phyloP scores from a whole-genome alignment of 2,113 vertebrate genomes.

The Ophthalmolycus amberensis region DNA sequence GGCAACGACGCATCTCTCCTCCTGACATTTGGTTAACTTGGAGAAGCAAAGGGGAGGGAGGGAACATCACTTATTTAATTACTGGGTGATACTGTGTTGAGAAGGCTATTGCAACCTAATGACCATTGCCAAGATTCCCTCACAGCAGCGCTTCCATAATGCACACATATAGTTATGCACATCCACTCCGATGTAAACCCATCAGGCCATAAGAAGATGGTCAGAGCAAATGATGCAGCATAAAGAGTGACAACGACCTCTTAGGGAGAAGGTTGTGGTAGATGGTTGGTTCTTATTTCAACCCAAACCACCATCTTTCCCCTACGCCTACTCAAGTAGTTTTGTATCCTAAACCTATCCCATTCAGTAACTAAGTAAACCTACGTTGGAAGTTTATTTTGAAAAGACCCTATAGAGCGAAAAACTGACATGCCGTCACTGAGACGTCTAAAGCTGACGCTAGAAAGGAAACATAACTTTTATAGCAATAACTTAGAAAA shows the following conservation, averaged over 20 bases:
- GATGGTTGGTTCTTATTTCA: not conserved
- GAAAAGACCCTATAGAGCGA: too few relatives aligned
- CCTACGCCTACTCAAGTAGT: not conserved
- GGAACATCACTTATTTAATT: conserved; percentile 46
- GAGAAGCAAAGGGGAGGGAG: conserved; percentile 9
- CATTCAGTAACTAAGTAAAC: too few relatives aligned
- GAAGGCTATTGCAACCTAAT: conserved; percentile 51
- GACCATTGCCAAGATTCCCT: conserved; percentile 22
- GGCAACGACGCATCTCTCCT: not conserved
- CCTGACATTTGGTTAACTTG: conserved; percentile 42
- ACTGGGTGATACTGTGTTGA: conserved; percentile 32
- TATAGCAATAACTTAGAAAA: not conserved
- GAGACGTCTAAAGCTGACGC: too few relatives aligned
- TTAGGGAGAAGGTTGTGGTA: too few relatives aligned
- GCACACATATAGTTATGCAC: not conserved
- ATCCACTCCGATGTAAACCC: not conserved
- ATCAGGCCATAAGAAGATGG: not conserved
- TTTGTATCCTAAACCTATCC: too few relatives aligned
- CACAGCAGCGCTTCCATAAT: not conserved
- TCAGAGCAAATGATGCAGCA: not conserved
- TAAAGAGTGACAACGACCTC: not conserved
- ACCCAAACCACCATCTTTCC: not conserved
- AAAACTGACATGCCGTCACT: too few relatives aligned
- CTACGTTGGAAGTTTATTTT: too few relatives aligned
- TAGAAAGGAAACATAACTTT: not conserved